A percentile compares a stretch with the other conserved stretches of the same genome.
Evolutionary conservation across 2,888 invertebrate genomes (phyloP).

Genomic region (Lasioglossum villosulum): DNA sequence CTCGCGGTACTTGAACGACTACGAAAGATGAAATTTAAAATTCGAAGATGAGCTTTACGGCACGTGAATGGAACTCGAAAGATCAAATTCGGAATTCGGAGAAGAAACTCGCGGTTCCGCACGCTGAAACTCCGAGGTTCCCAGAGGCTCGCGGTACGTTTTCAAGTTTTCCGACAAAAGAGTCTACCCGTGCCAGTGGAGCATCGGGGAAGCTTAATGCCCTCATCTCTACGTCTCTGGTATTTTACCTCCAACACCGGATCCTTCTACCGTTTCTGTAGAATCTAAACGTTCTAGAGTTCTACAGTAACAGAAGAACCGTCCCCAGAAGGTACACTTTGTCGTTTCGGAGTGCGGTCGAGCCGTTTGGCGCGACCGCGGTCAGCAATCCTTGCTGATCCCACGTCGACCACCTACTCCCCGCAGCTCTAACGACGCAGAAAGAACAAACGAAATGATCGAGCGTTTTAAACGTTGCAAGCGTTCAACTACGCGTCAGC

Average conservation of each 20-base stretch:
- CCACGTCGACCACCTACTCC: not conserved
- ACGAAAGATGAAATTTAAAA: no score
- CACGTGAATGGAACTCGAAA: no score
- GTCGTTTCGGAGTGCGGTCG: not conserved
- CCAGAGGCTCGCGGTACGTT: not conserved
- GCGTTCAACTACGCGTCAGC: not conserved
- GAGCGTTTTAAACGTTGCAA: not conserved
- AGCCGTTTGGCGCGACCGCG: not conserved
- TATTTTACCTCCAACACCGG: conserved; percentile 17
- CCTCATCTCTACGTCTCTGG: conserved; percentile 9
- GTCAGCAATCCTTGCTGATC: not conserved
- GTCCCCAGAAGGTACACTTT: conserved; percentile 1
- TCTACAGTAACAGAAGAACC: not conserved
- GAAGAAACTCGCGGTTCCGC: not conserved
- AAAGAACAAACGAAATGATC: not conserved
- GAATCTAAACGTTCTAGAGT: not conserved
- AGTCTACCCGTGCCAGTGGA: conserved; percentile 28
- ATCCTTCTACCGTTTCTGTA: conserved; percentile 8
- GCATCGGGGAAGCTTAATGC: conserved; percentile 31
- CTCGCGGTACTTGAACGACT: no score
- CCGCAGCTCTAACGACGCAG: not conserved
- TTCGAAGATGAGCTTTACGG: no score
- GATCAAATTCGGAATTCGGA: no score
- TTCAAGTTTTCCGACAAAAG: conserved; percentile 31
- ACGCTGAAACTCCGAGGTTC: not conserved